phyloP scores from a whole-genome alignment of 2,113 vertebrate genomes.

The Cinclus cinclus region DNA sequence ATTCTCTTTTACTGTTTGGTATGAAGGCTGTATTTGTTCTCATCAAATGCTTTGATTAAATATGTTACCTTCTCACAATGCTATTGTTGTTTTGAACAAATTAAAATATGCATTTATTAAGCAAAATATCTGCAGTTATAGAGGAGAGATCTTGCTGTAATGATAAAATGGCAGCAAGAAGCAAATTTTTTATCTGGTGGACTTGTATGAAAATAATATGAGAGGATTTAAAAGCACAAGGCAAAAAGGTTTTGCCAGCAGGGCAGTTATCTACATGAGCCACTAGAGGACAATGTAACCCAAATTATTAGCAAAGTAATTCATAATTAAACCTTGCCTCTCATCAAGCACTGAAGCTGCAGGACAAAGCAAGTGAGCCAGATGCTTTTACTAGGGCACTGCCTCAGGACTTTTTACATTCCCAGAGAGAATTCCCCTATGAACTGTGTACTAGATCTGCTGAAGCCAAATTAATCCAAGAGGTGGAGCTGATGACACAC shows the following conservation, averaged over 20 bases:
- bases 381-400: not conserved
- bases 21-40: not conserved
- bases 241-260: not conserved
- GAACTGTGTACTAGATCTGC: not conserved
- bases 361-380: not conserved
- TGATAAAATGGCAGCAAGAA: not conserved
- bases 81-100: not conserved
- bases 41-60: not conserved
- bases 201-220: not conserved
- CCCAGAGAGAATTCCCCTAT: not conserved
- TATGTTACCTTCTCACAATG: not conserved
- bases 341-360: not conserved
- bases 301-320: not conserved
- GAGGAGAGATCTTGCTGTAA: not conserved
- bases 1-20: not conserved
- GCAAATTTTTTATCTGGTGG: not conserved
- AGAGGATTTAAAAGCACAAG: not conserved
- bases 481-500: not conserved
- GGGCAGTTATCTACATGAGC: not conserved
- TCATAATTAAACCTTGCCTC: not conserved
- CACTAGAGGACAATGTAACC: slow-evolving; percentile 43
- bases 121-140: not conserved
- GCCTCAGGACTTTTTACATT: not conserved
- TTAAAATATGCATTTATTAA: not conserved
- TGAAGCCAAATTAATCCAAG: slow-evolving; percentile 3